Evolutionary conservation across 2,113 vertebrate species (phyloP), one percentile per base, ranked within the genome.

Genomic region (Oenanthe melanoleuca): DNA sequence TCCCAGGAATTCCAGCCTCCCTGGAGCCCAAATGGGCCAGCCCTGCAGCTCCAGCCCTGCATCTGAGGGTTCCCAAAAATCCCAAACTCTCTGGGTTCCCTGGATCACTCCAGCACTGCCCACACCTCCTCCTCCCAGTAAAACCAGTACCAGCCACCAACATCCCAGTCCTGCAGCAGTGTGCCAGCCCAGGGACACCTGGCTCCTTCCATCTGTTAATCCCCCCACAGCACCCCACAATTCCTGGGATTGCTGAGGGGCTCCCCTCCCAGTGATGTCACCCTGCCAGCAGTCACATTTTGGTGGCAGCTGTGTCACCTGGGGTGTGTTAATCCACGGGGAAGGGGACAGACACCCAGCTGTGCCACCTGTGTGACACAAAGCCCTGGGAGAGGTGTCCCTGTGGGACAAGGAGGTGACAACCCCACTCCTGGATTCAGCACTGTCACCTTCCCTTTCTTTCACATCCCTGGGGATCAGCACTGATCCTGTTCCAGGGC

Each of bases 351-450:
- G 77, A 37, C 11, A 4, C 29, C 25, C 25, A 5, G 66, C 9
- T 3, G 19, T 45, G 87, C 47, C 73, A 66, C 21, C 34, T 73
- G 33, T 20, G 21, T 2, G 18, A 16, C 69, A 57, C 25, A 2
- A 2, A 21, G 21, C 38, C 4, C 0, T 40, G 0, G 31, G 11
- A 56, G 5, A n/a, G 31, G 29, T 1, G 37, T n/a, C 34, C 24
- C 26, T 1, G 1, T 6, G 49, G 79, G 25, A 59, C 24, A 22
- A 21, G 79, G 56, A 20, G 79, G 40, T 37, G 65, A 34, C 71
- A 56, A n/a, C 9, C 42, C 31, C 37, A n/a, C 72, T 33, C 5
- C 31, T 17, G 1, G 40, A 8, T 13, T 55, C 38, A 38, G 65
- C 47, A 5, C 21, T 0, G 52, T 37, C 80, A 12, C 65, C 45